phyloP scores from a whole-genome alignment of 2,113 vertebrate species.

The Crotalus horridus region DNA sequence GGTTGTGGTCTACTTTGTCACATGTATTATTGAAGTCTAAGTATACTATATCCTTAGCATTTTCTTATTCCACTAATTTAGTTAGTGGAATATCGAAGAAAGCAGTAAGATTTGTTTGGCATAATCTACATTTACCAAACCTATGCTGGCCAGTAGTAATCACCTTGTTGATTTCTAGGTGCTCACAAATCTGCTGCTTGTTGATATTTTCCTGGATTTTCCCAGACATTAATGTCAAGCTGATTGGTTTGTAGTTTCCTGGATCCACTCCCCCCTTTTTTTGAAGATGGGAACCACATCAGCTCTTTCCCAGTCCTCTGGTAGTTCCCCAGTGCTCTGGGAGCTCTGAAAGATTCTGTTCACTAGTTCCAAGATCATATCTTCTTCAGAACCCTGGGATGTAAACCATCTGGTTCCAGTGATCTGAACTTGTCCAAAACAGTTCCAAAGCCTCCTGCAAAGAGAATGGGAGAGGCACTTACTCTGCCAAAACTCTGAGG shows the following conservation, averaged over 20 bases:
- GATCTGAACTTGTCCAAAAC: background rate
- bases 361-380: background rate
- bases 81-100: background rate
- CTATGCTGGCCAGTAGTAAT: background rate
- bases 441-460: background rate
- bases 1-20: background rate
- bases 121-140: background rate
- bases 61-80: background rate
- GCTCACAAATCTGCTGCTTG: background rate
- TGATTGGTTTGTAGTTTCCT: background rate
- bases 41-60: no score
- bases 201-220: background rate
- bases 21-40: background rate
- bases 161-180: background rate
- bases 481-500: background rate
- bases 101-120: background rate
- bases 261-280: background rate
- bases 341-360: background rate
- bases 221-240: background rate
- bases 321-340: background rate
- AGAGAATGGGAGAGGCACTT: background rate
- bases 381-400: background rate
- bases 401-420: background rate
- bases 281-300: background rate
- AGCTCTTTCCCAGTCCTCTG: background rate